A percentile compares a stretch with the other conserved stretches of the same genome.
phyloP scores from a whole-genome alignment of 2,113 vertebrate species.

The Pongo pygmaeus region DNA sequence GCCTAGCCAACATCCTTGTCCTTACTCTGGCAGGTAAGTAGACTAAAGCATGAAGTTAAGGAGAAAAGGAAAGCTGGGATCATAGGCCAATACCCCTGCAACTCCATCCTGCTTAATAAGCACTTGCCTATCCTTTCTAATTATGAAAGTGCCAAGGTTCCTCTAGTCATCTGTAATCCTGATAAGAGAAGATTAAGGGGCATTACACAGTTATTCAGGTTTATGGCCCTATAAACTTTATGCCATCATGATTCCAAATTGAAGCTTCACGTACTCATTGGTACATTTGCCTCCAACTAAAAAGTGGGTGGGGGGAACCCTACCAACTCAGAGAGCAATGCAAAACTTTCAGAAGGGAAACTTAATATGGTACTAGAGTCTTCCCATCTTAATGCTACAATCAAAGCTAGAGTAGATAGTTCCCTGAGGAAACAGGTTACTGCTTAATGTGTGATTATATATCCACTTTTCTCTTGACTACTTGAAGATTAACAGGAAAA shows the following conservation, averaged over 20 bases:
- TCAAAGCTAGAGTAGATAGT: background rate
- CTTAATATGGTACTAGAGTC: background rate
- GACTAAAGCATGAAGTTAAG: background rate
- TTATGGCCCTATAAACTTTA: conserved; percentile 67
- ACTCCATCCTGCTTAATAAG: conserved; percentile 27
- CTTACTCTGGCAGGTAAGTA: background rate
- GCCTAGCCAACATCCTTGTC: background rate
- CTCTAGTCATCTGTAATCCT: conserved; percentile 42
- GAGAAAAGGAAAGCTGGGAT: conserved; percentile 12
- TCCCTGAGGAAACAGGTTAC: background rate
- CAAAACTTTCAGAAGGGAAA: conserved; percentile 27
- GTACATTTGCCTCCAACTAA: conserved; percentile 1
- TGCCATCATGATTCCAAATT: conserved; percentile 33
- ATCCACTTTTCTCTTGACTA: background rate
- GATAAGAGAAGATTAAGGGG: conserved; percentile 60
- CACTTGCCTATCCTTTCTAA: background rate
- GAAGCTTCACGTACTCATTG: conserved; percentile 36
- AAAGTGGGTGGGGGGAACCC: background rate
- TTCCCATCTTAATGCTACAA: background rate
- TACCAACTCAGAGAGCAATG: background rate
- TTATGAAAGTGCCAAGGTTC: conserved; percentile 54
- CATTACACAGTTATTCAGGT: conserved; percentile 39
- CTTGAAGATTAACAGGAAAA: conserved; percentile 17
- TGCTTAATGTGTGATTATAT: background rate
- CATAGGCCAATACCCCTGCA: background rate